Evolutionary conservation across 2,797 vertebrate species (phyloP).

Genomic region (Spheniscus humboldti): DNA sequence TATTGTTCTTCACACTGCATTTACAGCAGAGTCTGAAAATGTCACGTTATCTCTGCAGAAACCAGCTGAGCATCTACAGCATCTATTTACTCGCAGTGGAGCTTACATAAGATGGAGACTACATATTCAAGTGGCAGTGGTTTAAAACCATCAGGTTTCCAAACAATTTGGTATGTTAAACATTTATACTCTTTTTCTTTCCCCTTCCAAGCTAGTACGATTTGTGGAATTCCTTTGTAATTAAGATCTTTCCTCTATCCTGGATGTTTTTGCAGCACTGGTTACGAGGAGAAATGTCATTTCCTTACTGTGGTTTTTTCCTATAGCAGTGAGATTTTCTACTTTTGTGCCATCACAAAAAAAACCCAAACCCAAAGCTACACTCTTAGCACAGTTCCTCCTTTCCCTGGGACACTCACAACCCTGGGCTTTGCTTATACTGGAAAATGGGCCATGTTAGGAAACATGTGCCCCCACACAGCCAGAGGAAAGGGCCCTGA

Average conservation of each 20-base stretch:
- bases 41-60: background rate
- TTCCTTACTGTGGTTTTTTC: background rate
- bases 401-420: background rate
- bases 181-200: background rate
- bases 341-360: background rate
- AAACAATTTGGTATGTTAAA: background rate
- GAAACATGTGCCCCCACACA: background rate
- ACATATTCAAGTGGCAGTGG: background rate
- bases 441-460: background rate
- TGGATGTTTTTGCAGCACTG: background rate
- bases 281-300: background rate
- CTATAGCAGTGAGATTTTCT: background rate
- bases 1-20: background rate
- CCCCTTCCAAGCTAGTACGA: background rate
- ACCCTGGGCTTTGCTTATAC: background rate
- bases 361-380: background rate
- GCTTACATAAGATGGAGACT: conserved; percentile 2
- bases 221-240: conserved; percentile 1
- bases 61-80: background rate
- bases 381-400: background rate
- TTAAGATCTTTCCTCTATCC: background rate
- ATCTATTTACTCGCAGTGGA: background rate
- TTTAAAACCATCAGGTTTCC: background rate
- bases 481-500: background rate
- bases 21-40: conserved; percentile 19